Evolutionary conservation across 2,888 invertebrate species (phyloP), one percentile per base, ranked within the genome.

Genomic region (Notodonta ziczac): DNA sequence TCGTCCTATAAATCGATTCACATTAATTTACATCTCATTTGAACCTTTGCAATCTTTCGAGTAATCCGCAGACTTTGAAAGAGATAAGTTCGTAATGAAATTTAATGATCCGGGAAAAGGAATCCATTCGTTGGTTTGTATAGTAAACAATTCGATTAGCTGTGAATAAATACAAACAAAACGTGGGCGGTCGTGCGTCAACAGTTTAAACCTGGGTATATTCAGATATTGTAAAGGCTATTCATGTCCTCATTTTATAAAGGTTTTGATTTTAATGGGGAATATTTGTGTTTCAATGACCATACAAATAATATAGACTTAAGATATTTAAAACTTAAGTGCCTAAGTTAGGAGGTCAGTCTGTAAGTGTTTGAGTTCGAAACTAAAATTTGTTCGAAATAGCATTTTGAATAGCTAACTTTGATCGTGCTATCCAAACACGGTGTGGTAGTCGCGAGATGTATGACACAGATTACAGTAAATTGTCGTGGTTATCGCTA

Each of bases 21-120:
- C 72, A 84, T 7, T 24, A 35, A 86, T 87, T 85, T 86, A 84
- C 81, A 85, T 77, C 67, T 77, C 80, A 84, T 86, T 84, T 80
- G 78, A 75, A 76, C 80, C 84, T 86, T 86, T 85, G 80, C 24
- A 24, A 2, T 79, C 81, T 83, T 85, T 82, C 73, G 74, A 81
- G 80, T 77, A 84, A 82, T 84, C 79, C 77, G 66, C 72, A 67
- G 80, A 81, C 75, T 84, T 82, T 82, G 78, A 81, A 80, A 76
- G 78, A 82, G 80, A 81, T 83, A 80, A 78, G 72, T 81, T 72
- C 64, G 69, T 82, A 85, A 84, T 83, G 69, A 85, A 85, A 83
- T 82, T 78, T 83, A 85, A 87, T 84, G 82, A 83, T 81, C 78
- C 74, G 74, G 74, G 78, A 82, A 80, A 77, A 67, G 65, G 67